phyloP scores from a whole-genome alignment of 1,140 invertebrate genomes.

The Plodia interpunctella region DNA sequence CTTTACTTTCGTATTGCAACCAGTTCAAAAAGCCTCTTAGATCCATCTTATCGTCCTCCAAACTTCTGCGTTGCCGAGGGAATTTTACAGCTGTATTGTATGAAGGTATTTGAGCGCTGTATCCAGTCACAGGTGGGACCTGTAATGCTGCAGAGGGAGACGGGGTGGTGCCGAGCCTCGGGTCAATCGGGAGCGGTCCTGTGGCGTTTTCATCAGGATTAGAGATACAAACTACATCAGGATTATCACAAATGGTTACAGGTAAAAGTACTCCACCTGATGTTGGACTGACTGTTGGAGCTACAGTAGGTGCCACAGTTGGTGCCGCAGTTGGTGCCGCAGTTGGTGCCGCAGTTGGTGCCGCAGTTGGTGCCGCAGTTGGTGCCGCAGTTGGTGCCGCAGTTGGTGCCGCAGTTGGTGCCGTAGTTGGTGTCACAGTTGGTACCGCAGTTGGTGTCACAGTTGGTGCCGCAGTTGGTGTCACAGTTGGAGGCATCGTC shows the following conservation, averaged over 20 bases:
- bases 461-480: slow-evolving; percentile 22
- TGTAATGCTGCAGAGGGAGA: slow-evolving; percentile 45
- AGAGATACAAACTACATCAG: slow-evolving; percentile 58
- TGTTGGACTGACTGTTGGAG: slow-evolving; percentile 24
- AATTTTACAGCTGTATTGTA: slow-evolving; percentile 52
- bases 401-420: slow-evolving; percentile 21
- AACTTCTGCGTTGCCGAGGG: slow-evolving; percentile 49
- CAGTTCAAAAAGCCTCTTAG: slow-evolving; percentile 23
- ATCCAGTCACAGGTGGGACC: slow-evolving; percentile 49
- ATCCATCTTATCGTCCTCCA: slow-evolving; percentile 19
- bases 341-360: slow-evolving; percentile 15
- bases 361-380: slow-evolving; percentile 39
- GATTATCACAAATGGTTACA: slow-evolving; percentile 55
- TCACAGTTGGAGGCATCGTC: slow-evolving; percentile 30
- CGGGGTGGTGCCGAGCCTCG: slow-evolving; percentile 60
- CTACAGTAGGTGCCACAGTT: slow-evolving; percentile 20
- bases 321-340: slow-evolving; percentile 18
- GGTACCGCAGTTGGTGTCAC: slow-evolving; percentile 18
- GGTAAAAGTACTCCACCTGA: slow-evolving; percentile 45
- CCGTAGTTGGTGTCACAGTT: slow-evolving; percentile 15
- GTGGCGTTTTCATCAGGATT: slow-evolving; percentile 58
- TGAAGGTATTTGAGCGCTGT: slow-evolving; percentile 44
- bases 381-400: slow-evolving; percentile 41
- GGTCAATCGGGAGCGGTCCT: slow-evolving; percentile 58
- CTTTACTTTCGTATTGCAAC: slow-evolving; percentile 9